Evolutionary conservation across 2,888 invertebrate species (phyloP).

Genomic region (Trimorus sp.): DNA sequence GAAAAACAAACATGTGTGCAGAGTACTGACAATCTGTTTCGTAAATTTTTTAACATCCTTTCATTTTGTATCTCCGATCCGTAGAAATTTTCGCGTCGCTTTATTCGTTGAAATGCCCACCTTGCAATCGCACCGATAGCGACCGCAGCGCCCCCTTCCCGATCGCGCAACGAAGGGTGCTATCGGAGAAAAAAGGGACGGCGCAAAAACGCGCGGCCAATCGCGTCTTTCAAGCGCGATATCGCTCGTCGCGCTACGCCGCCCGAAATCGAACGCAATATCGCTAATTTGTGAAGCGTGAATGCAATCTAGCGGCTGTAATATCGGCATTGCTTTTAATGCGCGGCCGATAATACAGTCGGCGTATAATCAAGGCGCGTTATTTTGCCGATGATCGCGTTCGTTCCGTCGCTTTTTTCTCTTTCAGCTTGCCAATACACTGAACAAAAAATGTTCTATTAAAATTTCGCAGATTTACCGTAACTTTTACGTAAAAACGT

Average conservation of each 20-base stretch:
- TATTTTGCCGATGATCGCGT: slow-evolving; percentile 57
- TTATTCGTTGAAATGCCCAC: slow-evolving; percentile 27
- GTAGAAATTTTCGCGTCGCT: neutral
- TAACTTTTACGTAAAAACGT: too few species aligned
- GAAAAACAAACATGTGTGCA: too few species aligned
- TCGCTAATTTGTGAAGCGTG: slow-evolving; percentile 66
- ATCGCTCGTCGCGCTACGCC: slow-evolving; percentile 44
- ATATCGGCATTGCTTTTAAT: slow-evolving; percentile 62
- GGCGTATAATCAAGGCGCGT: slow-evolving; percentile 60
- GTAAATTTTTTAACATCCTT: too few species aligned
- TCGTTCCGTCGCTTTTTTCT: slow-evolving; percentile 17
- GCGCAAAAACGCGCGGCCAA: slow-evolving; percentile 45
- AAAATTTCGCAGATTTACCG: too few species aligned
- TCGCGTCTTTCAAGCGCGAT: slow-evolving; percentile 61
- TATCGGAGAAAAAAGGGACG: slow-evolving; percentile 32
- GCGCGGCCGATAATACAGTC: slow-evolving; percentile 58
- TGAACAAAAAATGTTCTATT: too few species aligned
- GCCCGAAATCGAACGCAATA: slow-evolving; percentile 59
- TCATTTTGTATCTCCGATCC: too few species aligned
- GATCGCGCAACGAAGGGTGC: slow-evolving; percentile 51
- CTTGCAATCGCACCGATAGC: slow-evolving; percentile 46
- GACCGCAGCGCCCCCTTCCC: neutral
- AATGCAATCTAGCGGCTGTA: slow-evolving; percentile 65
- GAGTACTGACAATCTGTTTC: too few species aligned
- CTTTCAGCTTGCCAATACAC: too few species aligned